phyloP scores from a whole-genome alignment of 2,797 vertebrate genomes.

The Bryconaethiops microstoma region DNA sequence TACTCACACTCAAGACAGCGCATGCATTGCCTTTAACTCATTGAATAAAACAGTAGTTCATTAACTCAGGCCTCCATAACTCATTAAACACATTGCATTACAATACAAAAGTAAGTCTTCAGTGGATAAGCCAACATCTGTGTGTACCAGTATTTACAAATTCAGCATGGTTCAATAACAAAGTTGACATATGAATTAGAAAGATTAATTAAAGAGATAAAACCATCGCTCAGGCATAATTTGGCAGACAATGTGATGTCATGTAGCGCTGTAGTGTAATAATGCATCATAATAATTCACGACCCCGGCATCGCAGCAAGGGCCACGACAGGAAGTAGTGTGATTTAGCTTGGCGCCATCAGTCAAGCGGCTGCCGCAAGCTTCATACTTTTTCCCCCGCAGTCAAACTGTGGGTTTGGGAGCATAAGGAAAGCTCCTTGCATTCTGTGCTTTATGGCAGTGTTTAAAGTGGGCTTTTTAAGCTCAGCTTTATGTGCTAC shows the following conservation, averaged over 20 bases:
- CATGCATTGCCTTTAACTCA: conserved; percentile 49
- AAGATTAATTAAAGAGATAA: conserved; percentile 62
- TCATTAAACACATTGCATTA: conserved; percentile 41
- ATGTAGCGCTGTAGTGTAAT: conserved; percentile 57
- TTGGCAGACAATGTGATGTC: conserved; percentile 62
- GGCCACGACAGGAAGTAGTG: conserved; percentile 57
- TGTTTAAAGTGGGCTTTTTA: conserved; percentile 51
- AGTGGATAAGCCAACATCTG: conserved; percentile 51
- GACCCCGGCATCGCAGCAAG: conserved; percentile 51
- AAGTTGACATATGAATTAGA: conserved; percentile 56
- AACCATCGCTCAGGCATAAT: conserved; percentile 60
- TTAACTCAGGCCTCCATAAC: conserved; percentile 43
- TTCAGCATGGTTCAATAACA: conserved; percentile 53
- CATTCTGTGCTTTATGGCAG: conserved; percentile 40
- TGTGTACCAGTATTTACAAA: conserved; percentile 50
- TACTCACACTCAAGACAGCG: conserved; percentile 12
- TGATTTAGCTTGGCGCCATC: conserved; percentile 61
- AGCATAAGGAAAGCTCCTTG: conserved; percentile 53
- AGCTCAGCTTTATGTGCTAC: conserved; percentile 54
- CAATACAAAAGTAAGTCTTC: conserved; percentile 43
- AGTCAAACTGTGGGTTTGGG: conserved; percentile 39
- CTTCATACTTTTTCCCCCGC: conserved; percentile 52
- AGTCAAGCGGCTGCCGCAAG: conserved; percentile 52
- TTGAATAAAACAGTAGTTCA: conserved; percentile 49
- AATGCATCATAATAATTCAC: conserved; percentile 66